Percentiles rank a stretch among this genome's conserved stretches.
Conservation (phyloP, 2,113 vertebrate genomes). For the Gila orcuttii region DNA sequence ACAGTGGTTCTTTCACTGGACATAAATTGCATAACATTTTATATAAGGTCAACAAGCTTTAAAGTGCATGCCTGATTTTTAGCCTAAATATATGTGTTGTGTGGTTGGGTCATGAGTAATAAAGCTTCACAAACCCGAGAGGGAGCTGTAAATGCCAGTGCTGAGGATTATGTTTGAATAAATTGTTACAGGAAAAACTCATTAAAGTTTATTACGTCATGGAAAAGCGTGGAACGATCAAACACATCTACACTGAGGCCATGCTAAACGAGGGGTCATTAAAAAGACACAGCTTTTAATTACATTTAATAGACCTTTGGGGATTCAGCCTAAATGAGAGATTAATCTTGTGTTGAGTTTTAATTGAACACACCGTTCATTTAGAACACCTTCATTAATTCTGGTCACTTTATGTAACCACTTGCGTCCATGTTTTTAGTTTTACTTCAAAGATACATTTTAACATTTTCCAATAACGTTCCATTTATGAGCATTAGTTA, state of each 20-base stretch:
- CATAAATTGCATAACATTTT: neutral
- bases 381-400: neutral
- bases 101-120: neutral
- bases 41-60: slow-evolving; percentile 23
- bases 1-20: slow-evolving; percentile 4
- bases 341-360: neutral
- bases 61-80: neutral
- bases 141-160: slow-evolving; percentile 5
- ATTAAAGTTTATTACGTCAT: slow-evolving; percentile 46
- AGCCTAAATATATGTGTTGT: neutral
- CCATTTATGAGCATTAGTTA: too few species aligned
- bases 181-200: slow-evolving; percentile 33
- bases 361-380: neutral
- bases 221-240: neutral
- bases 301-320: slow-evolving; percentile 11
- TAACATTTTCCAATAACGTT: too few species aligned
- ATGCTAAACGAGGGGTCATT: neutral
- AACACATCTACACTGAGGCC: neutral
- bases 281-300: slow-evolving; percentile 39
- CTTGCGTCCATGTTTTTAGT: neutral
- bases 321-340: slow-evolving; percentile 15
- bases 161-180: slow-evolving; percentile 41
- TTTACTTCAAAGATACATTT: neutral
- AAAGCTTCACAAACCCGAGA: slow-evolving; percentile 2
- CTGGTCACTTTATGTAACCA: slow-evolving; percentile 6